Evolutionary conservation across 2,797 vertebrate genomes (phyloP).

Genomic region (Karalla daura): DNA sequence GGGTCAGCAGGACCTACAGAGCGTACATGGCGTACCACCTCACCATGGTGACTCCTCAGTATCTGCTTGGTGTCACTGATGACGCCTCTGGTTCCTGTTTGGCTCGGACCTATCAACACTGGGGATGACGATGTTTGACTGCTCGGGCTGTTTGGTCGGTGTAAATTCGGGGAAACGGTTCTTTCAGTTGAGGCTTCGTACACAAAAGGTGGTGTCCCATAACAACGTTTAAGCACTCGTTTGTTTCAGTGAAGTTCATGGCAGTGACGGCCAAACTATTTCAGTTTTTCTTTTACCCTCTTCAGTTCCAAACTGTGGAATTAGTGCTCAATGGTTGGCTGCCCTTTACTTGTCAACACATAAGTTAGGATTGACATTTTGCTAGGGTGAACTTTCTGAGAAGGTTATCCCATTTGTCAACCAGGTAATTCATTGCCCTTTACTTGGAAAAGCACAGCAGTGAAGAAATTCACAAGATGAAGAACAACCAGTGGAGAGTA

Average conservation of each 20-base stretch:
- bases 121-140: conserved; percentile 46
- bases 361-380: no score
- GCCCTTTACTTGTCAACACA: background rate
- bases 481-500: no score
- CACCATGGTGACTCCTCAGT: conserved; percentile 43
- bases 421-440: no score
- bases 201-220: conserved; percentile 49
- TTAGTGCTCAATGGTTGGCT: background rate
- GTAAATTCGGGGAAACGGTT: conserved; percentile 41
- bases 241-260: conserved; percentile 34
- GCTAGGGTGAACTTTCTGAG: no score
- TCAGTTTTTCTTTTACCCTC: background rate
- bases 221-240: conserved; percentile 37
- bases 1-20: conserved; percentile 14
- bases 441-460: no score
- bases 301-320: background rate
- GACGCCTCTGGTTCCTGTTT: conserved; percentile 27
- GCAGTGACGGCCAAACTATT: no score
- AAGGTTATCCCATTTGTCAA: no score
- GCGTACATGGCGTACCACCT: conserved; percentile 39
- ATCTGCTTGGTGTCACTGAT: conserved; percentile 51
- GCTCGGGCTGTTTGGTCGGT: conserved; percentile 31
- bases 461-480: no score
- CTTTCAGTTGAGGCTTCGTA: conserved; percentile 31
- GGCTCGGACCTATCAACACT: conserved; percentile 23